Conservation (phyloP, 2,797 vertebrate species). For the Atherinosoma microstoma region DNA sequence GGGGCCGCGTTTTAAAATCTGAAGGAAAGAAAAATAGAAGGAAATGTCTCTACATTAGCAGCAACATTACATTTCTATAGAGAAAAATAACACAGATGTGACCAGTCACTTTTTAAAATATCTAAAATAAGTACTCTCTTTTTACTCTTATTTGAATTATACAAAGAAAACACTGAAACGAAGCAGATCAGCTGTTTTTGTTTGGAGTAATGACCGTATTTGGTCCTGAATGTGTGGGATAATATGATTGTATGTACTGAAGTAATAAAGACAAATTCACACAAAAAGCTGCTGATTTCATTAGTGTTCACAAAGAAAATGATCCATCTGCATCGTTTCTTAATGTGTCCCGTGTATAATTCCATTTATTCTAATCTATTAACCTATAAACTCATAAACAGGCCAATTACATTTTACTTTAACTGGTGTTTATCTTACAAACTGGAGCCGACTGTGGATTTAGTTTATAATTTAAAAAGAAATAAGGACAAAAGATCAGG, state of each 20-base stretch:
- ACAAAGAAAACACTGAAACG: constrained; percentile 11
- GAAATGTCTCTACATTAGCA: constrained; percentile 66
- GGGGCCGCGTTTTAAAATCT: constrained; percentile 54
- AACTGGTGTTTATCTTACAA: constrained; percentile 40
- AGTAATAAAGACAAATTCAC: not conserved
- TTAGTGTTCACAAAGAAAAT: not conserved
- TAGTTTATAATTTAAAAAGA: constrained; percentile 24
- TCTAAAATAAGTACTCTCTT: constrained; percentile 32
- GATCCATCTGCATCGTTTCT: constrained; percentile 8
- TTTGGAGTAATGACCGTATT: not conserved
- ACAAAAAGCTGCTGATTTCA: constrained; percentile 1
- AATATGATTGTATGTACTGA: not conserved
- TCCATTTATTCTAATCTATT: not conserved
- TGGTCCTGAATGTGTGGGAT: no score
- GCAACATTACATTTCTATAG: constrained; percentile 62
- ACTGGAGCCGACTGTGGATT: constrained; percentile 36
- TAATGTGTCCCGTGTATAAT: constrained; percentile 3
- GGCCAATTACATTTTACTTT: constrained; percentile 13
- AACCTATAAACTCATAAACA: constrained; percentile 22
- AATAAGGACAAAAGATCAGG: constrained; percentile 24
- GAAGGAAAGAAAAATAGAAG: constrained; percentile 30
- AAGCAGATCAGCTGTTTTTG: not conserved
- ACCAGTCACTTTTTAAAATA: constrained; percentile 25
- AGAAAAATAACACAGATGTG: constrained; percentile 10
- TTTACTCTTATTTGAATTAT: constrained; percentile 1